A percentile compares a stretch with the other conserved stretches of the same genome.
These are phyloP conservation scores for Cottoperca gobio DNA, from an alignment of 2,797 vertebrate species.

Conservation along the genomic window DNA sequence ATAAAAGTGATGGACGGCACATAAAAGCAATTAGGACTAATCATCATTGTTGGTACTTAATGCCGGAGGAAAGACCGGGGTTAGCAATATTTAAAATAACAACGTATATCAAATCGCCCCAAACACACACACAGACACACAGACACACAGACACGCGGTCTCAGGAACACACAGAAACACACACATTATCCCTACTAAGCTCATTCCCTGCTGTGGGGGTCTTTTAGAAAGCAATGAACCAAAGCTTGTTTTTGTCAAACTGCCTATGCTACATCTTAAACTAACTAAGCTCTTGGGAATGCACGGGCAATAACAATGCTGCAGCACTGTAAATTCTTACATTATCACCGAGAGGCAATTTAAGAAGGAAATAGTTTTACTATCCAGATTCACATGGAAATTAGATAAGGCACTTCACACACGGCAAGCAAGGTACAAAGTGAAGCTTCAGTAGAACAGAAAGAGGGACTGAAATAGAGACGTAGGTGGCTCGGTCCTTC, in stretches of 20 bases:
- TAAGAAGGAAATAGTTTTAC: slow-evolving; percentile 61
- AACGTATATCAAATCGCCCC: slow-evolving; percentile 55
- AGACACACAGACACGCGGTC: slow-evolving; percentile 28
- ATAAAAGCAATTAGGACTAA: slow-evolving; percentile 79
- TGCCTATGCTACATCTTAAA: slow-evolving; percentile 68
- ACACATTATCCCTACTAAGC: slow-evolving; percentile 60
- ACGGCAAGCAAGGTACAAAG: slow-evolving; percentile 54
- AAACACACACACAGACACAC: slow-evolving; percentile 24
- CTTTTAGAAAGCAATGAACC: slow-evolving; percentile 68
- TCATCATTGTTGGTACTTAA: slow-evolving; percentile 75
- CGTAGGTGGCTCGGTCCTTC: not conserved
- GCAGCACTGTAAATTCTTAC: slow-evolving; percentile 64
- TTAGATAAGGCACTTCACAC: slow-evolving; percentile 65
- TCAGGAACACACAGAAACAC: slow-evolving; percentile 28
- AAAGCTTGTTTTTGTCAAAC: slow-evolving; percentile 72
- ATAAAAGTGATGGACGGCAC: slow-evolving; percentile 70
- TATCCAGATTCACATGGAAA: slow-evolving; percentile 55
- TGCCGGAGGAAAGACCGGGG: slow-evolving; percentile 61
- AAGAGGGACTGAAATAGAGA: slow-evolving; percentile 28
- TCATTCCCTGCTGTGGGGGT: slow-evolving; percentile 46
- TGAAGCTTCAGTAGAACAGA: slow-evolving; percentile 35
- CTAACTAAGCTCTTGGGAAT: slow-evolving; percentile 65
- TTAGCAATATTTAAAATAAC: slow-evolving; percentile 75
- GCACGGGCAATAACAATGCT: slow-evolving; percentile 65
- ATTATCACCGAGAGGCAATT: slow-evolving; percentile 72